Base-by-base conservation (phyloP, 2,888 invertebrate genomes). In the Acrobasis repandana region DNA sequence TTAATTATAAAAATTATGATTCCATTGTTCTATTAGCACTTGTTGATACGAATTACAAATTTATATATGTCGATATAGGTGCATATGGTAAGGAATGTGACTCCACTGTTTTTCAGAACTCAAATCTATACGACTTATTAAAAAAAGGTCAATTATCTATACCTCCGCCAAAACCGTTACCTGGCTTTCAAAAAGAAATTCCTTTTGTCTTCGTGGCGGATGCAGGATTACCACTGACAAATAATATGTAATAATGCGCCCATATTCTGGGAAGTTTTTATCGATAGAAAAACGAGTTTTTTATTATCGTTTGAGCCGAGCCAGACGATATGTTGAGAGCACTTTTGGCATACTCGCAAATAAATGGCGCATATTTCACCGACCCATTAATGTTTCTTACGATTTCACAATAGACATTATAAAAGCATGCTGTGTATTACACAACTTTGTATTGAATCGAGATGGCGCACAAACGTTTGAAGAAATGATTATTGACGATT, bases 21-120 rank as follows among this genome's bases (percentile, higher is more conserved):
- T 65, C 65, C 4, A 61, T 65, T 43, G 62, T 62, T 34, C 50
- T 65, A 10, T 56, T 65, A 51, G 63, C 65, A 36, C 46, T 63
- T 5, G 38, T 10, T 14, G 63, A 65, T 28, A 33, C 16, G 11
- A 43, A 64, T 48, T 64, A 60, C 50, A 28, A 59, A 56, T 62
- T 60, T 50, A 36, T 58, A 48, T 63, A 49, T 16, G 57, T 62
- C 10, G 33, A 61, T 38, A 59, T 67, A 36, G 67, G 64, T n/a
- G 61, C 64, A n/a, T 65, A 67, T 38, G 65, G 64, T 10, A 65
- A 65, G 33, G 63, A 62, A 11, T 67, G 65, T 43, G 67, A 69
- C 63, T 62, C 65, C 2, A 28, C 28, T 6, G 28, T 28, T 28
- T 28, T 5, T 6, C 2, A 28, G 2, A 28, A 28, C 6, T 28